Conservation (phyloP, 2,797 vertebrate species). For the Bradypus variegatus region DNA sequence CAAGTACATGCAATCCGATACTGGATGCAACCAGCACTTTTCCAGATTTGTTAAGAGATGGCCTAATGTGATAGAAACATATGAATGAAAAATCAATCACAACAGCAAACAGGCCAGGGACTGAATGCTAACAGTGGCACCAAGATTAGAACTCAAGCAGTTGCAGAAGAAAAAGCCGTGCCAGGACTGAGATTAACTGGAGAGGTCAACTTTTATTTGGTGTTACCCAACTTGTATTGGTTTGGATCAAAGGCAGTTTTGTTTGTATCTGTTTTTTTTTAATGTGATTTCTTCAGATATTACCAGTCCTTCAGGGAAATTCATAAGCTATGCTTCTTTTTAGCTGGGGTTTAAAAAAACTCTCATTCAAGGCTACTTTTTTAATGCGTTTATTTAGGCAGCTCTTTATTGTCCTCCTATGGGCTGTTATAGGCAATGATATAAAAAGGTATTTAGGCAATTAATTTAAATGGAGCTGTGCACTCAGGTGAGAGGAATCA, state of each 20-base stretch:
- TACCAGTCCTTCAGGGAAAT: conserved; percentile 48
- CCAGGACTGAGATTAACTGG: background rate
- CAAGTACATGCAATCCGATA: background rate
- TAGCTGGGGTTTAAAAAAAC: background rate
- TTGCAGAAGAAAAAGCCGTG: background rate
- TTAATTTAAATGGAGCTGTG: conserved; percentile 63
- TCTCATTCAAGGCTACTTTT: conserved; percentile 35
- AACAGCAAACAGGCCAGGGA: background rate
- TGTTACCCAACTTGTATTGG: conserved; percentile 27
- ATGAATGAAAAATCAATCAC: background rate
- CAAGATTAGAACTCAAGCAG: background rate
- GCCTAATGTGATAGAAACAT: background rate
- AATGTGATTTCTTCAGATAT: conserved; percentile 23
- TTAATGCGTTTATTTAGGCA: conserved; percentile 51
- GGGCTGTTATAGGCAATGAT: conserved; percentile 54
- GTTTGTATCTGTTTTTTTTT: conserved; percentile 43
- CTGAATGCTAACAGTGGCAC: background rate
- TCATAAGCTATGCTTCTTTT: conserved; percentile 51
- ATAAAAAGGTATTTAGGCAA: conserved; percentile 61
- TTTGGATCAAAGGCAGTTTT: conserved; percentile 31
- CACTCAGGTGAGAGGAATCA: conserved; percentile 42
- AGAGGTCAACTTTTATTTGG: background rate
- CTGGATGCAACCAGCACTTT: background rate
- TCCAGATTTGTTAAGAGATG: background rate
- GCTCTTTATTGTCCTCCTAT: conserved; percentile 57